Conservation (phyloP, 2,888 invertebrate genomes). For the Pediacus dermestoides region DNA sequence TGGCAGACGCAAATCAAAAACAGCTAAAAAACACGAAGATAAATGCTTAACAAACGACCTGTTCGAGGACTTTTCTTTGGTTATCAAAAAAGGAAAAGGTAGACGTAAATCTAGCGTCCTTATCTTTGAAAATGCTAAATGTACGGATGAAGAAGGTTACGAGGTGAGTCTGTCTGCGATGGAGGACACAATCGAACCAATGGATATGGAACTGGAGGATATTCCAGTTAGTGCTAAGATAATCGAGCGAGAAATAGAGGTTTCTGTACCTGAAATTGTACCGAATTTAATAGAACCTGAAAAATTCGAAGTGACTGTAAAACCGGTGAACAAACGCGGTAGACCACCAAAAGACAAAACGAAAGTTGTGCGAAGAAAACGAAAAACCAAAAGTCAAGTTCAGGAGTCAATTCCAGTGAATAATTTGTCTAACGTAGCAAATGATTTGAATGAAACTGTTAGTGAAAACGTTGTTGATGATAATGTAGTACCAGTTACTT, state of each 20-base stretch:
- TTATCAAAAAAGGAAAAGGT: constrained; percentile 32
- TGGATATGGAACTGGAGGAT: constrained; percentile 38
- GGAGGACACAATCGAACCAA: constrained; percentile 32
- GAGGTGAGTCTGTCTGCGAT: too few relatives aligned
- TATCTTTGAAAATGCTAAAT: too few relatives aligned
- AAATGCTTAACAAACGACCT: constrained; percentile 31
- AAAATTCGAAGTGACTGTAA: constrained; percentile 8
- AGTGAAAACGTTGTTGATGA: background rate
- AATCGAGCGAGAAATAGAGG: constrained; percentile 25
- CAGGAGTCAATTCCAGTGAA: too few relatives aligned
- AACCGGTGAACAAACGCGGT: constrained; percentile 3
- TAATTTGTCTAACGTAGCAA: too few relatives aligned
- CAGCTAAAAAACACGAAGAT: constrained; percentile 28
- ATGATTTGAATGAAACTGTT: background rate
- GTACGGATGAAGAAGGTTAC: too few relatives aligned
- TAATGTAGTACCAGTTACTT: too few relatives aligned
- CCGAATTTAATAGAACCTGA: constrained; percentile 6
- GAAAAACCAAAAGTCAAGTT: too few relatives aligned
- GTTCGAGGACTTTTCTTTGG: constrained; percentile 33
- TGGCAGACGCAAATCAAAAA: constrained; percentile 33
- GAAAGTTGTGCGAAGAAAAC: background rate
- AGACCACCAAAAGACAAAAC: background rate
- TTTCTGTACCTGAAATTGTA: constrained; percentile 1
- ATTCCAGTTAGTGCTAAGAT: constrained; percentile 30
- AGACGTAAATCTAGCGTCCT: too few relatives aligned